A percentile compares a stretch with the other conserved stretches of the same genome.
phyloP scores from a whole-genome alignment of 2,113 vertebrate genomes.

The Lichenostomus cassidix region DNA sequence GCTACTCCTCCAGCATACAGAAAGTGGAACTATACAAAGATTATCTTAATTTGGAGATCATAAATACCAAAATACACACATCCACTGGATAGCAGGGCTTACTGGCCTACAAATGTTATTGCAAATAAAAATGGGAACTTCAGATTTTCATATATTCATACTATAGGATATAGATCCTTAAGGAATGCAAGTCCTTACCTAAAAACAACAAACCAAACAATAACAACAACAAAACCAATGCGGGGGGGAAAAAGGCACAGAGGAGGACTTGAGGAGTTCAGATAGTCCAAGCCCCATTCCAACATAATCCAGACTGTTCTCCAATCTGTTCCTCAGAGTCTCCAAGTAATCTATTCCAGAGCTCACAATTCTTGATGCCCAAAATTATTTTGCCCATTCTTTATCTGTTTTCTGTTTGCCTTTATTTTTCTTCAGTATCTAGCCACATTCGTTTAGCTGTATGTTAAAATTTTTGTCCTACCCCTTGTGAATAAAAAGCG shows the following conservation, averaged over 20 bases:
- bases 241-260: neutral
- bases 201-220: neutral
- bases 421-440: neutral
- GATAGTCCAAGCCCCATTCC: neutral
- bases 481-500: neutral
- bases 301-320: neutral
- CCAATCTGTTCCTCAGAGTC: neutral
- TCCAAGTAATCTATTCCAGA: neutral
- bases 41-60: neutral
- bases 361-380: accelerated
- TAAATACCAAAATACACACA: neutral
- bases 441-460: neutral
- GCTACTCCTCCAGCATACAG: neutral
- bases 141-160: neutral
- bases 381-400: neutral
- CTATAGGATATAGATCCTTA: neutral
- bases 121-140: neutral
- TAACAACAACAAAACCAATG: neutral
- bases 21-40: neutral
- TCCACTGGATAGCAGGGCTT: neutral
- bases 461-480: neutral
- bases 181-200: neutral
- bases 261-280: neutral
- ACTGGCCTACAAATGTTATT: neutral
- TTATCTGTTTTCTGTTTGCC: neutral